Conservation (phyloP, 92 coral and sea anemone genomes). For the Muricea muricata region DNA sequence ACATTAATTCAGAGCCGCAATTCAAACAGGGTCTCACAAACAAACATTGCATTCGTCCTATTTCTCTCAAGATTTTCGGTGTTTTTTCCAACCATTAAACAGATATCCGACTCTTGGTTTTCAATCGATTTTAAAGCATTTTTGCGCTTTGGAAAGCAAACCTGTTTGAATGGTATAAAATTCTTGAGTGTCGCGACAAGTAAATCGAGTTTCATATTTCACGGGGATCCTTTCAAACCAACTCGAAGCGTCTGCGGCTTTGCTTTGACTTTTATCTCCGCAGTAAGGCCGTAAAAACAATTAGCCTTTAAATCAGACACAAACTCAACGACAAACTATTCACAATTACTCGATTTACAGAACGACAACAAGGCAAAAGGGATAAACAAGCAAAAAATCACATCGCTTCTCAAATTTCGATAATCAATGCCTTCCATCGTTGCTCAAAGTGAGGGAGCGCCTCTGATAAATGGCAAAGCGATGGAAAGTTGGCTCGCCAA, state of each 20-base stretch:
- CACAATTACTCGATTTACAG: neutral
- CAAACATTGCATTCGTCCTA: no score
- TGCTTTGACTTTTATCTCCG: no score
- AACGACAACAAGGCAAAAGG: neutral
- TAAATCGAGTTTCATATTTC: no score
- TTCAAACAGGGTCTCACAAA: neutral
- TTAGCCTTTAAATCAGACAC: neutral
- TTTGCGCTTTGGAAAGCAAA: no score
- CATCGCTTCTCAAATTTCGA: constrained; percentile 22
- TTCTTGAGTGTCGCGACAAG: no score
- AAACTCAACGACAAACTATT: neutral
- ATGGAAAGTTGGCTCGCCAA: neutral
- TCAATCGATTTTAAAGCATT: no score
- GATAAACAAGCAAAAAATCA: neutral
- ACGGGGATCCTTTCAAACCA: no score
- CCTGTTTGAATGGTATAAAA: no score
- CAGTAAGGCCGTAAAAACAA: neutral
- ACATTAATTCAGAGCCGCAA: neutral
- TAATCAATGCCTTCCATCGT: constrained; percentile 3
- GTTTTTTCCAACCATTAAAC: no score
- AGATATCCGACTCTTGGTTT: no score
- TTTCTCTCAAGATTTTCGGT: no score
- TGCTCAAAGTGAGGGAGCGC: neutral
- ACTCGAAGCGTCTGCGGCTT: no score
- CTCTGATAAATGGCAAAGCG: neutral